Base-by-base conservation (phyloP, 2,888 invertebrate species). In the Euphydryas editha region DNA sequence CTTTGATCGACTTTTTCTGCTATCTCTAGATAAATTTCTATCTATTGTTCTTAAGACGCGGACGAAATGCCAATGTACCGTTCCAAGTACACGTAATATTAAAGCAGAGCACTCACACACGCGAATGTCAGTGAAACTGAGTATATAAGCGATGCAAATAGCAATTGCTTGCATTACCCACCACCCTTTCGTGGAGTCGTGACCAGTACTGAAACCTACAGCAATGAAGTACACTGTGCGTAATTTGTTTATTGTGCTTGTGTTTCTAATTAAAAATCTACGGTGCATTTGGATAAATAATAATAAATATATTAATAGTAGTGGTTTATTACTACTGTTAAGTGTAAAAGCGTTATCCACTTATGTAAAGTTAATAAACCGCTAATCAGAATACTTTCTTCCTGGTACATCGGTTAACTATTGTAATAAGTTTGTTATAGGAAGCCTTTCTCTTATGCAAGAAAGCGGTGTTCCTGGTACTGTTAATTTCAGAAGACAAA, bases 91-190 rank as follows among this genome's bases (percentile, higher is more conserved):
- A 90, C 88, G 90, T 90, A 90, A 90, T 74, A 81, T 79, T 79
- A 80, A 81, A 76, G 76, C 83, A 78, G 83, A 85, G 81, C 87
- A 87, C 84, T 80, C 79, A 78, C 86, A 85, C 87, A 85, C 77
- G 77, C 80, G 68, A 71, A 69, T 78, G 73, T 83, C 79, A 87
- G 92, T 86, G 92, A 92, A 92, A 92, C 86, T 75, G 86, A 80
- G 87, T 92, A 92, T 92, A 92, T 82, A 92, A 90, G 86, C 92
- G 87, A 92, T 91, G 92, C 89, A 92, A 92, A 90, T 92, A 85
- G 81, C 86, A 82, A 85, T 75, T 82, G 84, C 82, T 78, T 74
- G 87, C 92, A 92, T 87, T 88, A 91, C 82, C 84, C 76, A 85
- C 88, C 80, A 90, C 89, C 87, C 87, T 87, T 81, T 81, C 85